Evolutionary conservation across 2,888 invertebrate species (phyloP).

Genomic region (Tholera decimalis): DNA sequence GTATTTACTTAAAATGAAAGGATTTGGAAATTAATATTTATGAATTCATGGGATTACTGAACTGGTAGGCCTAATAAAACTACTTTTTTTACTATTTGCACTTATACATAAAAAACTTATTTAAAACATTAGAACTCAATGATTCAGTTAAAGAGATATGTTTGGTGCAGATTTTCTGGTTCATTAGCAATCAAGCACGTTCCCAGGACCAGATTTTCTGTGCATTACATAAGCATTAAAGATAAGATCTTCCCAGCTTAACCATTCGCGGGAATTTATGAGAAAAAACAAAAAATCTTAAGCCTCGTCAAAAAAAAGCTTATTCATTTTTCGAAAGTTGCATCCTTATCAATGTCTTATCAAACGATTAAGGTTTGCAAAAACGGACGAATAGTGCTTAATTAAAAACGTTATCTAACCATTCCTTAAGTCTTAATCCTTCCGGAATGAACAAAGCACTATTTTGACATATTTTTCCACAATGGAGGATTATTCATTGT

Average conservation of each 20-base stretch:
- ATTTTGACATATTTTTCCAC: slow-evolving; percentile 80
- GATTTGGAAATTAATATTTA: not conserved
- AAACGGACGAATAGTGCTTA: slow-evolving; percentile 47
- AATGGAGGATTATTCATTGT: slow-evolving; percentile 70
- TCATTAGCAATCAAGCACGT: not conserved
- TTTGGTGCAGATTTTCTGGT: not conserved
- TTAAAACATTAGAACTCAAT: not conserved
- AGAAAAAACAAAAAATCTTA: slow-evolving; percentile 11
- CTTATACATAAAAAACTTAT: too few species aligned
- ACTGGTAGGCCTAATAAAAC: not conserved
- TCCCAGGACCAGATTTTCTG: not conserved
- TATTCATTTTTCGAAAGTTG: slow-evolving; percentile 24
- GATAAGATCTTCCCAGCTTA: slow-evolving; percentile 2
- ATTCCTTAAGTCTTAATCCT: slow-evolving; percentile 67
- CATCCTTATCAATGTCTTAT: slow-evolving; percentile 43
- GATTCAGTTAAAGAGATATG: not conserved
- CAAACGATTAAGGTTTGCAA: slow-evolving; percentile 57
- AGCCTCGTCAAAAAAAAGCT: slow-evolving; percentile 24
- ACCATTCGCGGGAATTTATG: slow-evolving; percentile 18
- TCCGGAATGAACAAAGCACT: slow-evolving; percentile 83
- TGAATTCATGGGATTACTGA: not conserved
- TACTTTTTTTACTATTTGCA: too few species aligned
- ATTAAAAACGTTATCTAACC: slow-evolving; percentile 58
- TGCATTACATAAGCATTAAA: slow-evolving; percentile 4
- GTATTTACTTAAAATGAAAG: not conserved